Evolutionary conservation across 2,113 vertebrate genomes (phyloP).

Genomic region (Danionella cerebrum): DNA sequence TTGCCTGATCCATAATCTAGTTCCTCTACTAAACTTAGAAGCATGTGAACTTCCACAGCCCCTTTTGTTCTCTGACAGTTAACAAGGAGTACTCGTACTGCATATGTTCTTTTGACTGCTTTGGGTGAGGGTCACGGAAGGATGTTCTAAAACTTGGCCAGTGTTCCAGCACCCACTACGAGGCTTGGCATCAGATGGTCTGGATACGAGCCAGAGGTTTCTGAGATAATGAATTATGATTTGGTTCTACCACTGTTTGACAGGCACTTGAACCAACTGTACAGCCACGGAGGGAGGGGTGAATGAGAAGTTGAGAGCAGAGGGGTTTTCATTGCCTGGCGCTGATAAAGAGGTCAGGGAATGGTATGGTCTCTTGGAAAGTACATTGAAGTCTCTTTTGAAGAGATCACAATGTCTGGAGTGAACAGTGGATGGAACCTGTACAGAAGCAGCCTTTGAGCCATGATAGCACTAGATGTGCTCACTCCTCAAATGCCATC

Average conservation of each 20-base stretch:
- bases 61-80: constrained; percentile 4
- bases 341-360: neutral
- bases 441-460: neutral
- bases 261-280: constrained; percentile 5
- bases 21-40: neutral
- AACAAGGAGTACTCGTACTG: neutral
- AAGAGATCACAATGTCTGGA: constrained; percentile 15
- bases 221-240: neutral
- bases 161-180: neutral
- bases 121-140: constrained; percentile 11
- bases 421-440: no score
- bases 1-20: no score
- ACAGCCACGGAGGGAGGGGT: neutral
- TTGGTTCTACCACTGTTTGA: neutral
- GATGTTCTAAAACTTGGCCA: constrained; percentile 18
- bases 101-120: constrained; percentile 5
- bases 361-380: constrained; percentile 1
- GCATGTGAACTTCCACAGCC: neutral
- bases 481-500: neutral
- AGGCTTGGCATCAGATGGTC: constrained; percentile 10
- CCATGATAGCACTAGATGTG: constrained; percentile 11
- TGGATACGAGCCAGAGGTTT: constrained; percentile 6
- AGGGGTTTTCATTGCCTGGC: neutral
- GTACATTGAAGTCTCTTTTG: neutral
- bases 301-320: neutral